Evolutionary conservation across 1,140 invertebrate genomes (phyloP).

Genomic region (Lycorma delicatula): DNA sequence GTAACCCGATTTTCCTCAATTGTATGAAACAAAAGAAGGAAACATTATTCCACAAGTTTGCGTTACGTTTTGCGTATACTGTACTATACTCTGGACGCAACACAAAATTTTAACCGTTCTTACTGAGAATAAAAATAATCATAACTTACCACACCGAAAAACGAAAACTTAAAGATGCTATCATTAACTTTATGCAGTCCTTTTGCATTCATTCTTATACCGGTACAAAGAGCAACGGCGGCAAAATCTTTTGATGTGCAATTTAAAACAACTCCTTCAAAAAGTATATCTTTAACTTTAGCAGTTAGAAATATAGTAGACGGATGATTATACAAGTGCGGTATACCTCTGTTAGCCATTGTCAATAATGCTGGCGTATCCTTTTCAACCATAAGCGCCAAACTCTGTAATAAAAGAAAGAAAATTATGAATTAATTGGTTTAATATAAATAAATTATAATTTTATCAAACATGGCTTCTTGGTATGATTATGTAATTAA

Average conservation of each 20-base stretch:
- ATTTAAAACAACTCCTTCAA: constrained; percentile 56
- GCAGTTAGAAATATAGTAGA: constrained; percentile 49
- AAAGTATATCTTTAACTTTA: constrained; percentile 56
- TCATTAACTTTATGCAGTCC: constrained; percentile 44
- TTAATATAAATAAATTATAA: too few species aligned
- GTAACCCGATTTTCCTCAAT: too few species aligned
- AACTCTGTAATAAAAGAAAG: constrained; percentile 19
- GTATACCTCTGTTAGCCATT: constrained; percentile 14
- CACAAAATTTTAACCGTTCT: too few species aligned
- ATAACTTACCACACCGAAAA: constrained; percentile 53
- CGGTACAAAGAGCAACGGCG: constrained; percentile 56
- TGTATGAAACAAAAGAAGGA: too few species aligned
- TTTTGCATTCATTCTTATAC: constrained; percentile 49
- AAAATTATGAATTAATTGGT: too few species aligned
- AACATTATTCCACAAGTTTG: too few species aligned
- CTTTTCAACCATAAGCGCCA: constrained; percentile 19
- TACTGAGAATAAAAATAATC: too few species aligned
- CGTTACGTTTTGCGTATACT: too few species aligned
- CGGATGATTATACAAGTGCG: constrained; percentile 50
- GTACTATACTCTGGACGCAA: too few species aligned
- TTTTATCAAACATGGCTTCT: too few species aligned
- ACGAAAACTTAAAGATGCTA: constrained; percentile 54
- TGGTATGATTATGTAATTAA: too few species aligned
- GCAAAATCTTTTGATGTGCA: constrained; percentile 59
- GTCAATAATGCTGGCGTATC: constrained; percentile 20